Evolutionary conservation across 92 coral and sea anemone species (phyloP), one percentile per base, ranked within the genome.

Genomic region (Pocillopora meandrina): DNA sequence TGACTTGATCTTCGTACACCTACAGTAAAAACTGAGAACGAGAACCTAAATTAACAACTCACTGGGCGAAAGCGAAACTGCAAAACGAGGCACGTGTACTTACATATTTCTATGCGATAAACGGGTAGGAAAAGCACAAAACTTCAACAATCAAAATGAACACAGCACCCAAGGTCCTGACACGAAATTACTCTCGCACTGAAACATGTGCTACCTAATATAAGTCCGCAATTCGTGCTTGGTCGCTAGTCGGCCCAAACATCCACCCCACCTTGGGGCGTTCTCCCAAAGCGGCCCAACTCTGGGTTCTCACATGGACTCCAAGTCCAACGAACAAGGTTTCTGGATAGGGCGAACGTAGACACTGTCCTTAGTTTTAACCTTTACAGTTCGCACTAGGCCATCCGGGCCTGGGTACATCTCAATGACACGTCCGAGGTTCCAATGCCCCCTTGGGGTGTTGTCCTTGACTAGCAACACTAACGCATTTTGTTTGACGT

Each of bases 261-360:
- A 84, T 89, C 47, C 86, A 82, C 84, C 87, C 90, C 61, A 73
- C 93, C 87, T 90, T 86, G 90, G 87, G 74, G 76, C 78, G 83
- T 81, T 71, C 83, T 14, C 35, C 10, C 0, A 31, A 67, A 66
- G 63, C 67, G 21, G 49, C 86, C 62, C 85, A 85, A 69, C 18
- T 76, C 68, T 62, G 81, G 70, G 0, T 31, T 31, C 42, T 79
- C 61, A 79, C 49, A 42, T 42, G 4, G 49, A 42, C 7, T 42
- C 49, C 7, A 42, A 42, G 49, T 42, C 49, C 36, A 83, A 73
- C 71, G 80, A 72, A 56, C 90, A 86, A 35, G 86, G 93, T 74
- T 90, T 90, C 88, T 78, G 86, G 20, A 87, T 88, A 9, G 82
- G 92, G 6, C 65, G 84, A 18, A 82, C 63, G n/a, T 68, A 71